Conservation (phyloP, 1,140 invertebrate species). For the Papilio xuthus region DNA sequence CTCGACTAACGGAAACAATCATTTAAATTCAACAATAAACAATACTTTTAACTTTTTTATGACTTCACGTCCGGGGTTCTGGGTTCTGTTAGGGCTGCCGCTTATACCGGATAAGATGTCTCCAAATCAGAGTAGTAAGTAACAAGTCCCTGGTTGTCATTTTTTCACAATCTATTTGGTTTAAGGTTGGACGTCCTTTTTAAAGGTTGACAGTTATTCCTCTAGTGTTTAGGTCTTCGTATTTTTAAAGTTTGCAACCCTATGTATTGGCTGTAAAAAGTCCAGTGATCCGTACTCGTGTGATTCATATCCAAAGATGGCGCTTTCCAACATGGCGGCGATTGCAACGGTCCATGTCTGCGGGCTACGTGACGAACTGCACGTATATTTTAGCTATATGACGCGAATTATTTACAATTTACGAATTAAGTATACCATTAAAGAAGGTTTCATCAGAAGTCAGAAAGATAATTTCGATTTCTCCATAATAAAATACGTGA, state of each 20-base stretch:
- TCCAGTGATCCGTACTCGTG: conserved; percentile 40
- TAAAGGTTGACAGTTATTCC: not conserved
- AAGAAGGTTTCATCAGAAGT: not conserved
- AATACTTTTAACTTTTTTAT: conserved; percentile 21
- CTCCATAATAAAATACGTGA: not conserved
- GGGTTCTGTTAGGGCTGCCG: not conserved
- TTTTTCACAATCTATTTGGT: not conserved
- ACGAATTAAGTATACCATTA: not conserved
- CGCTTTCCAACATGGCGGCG: conserved; percentile 48
- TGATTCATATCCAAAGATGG: conserved; percentile 51
- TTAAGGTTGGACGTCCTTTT: too few species aligned
- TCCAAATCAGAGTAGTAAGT: not conserved
- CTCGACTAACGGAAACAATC: conserved; percentile 14
- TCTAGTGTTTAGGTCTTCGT: too few species aligned
- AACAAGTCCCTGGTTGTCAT: not conserved
- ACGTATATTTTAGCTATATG: conserved; percentile 43
- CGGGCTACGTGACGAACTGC: conserved; percentile 47
- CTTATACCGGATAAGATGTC: too few species aligned
- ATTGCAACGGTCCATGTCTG: conserved; percentile 46
- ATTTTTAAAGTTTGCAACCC: not conserved
- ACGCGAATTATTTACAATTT: conserved; percentile 26
- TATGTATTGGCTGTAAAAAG: conserved; percentile 37
- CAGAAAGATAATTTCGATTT: conserved; percentile 4
- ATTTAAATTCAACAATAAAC: conserved; percentile 23
- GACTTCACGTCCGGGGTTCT: conserved; percentile 8